Evolutionary conservation across 2,797 vertebrate genomes (phyloP).

Genomic region (Molossus molossus): DNA sequence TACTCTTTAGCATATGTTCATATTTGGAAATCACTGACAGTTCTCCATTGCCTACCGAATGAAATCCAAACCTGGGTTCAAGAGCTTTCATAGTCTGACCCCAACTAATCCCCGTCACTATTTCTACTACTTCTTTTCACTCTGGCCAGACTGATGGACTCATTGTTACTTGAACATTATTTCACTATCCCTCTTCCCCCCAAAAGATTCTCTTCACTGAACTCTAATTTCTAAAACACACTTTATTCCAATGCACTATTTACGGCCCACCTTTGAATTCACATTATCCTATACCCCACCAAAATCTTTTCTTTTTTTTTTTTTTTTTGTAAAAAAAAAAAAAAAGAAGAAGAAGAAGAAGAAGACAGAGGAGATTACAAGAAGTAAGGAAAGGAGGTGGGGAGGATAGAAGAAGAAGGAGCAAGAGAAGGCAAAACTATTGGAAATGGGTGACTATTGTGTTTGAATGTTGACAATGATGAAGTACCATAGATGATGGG

Average conservation of each 20-base stretch:
- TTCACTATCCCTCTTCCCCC: not conserved
- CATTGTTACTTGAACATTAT: not conserved
- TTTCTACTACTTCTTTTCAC: not conserved
- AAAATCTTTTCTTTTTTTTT: constrained; percentile 66
- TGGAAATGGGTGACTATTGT: not conserved
- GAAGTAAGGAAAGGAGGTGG: not conserved
- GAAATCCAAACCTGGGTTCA: not conserved
- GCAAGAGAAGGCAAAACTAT: not conserved
- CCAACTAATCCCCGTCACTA: not conserved
- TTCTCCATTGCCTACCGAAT: constrained; percentile 25
- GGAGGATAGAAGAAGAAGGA: not conserved
- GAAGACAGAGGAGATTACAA: constrained; percentile 30
- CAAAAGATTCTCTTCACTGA: not conserved
- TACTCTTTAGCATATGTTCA: not conserved
- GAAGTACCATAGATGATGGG: not conserved
- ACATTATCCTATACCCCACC: not conserved
- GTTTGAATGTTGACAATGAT: not conserved
- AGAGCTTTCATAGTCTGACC: not conserved
- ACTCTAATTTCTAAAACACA: constrained; percentile 31
- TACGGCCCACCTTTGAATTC: constrained; percentile 1
- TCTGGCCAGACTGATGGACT: not conserved
- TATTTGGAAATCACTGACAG: constrained; percentile 5
- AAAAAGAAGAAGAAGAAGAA: not conserved
- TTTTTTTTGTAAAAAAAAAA: too few relatives aligned
- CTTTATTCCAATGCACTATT: not conserved